Percentiles rank a stretch among this genome's conserved stretches.
Conservation (phyloP, 2,113 vertebrate genomes). For the Clinocottus analis region DNA sequence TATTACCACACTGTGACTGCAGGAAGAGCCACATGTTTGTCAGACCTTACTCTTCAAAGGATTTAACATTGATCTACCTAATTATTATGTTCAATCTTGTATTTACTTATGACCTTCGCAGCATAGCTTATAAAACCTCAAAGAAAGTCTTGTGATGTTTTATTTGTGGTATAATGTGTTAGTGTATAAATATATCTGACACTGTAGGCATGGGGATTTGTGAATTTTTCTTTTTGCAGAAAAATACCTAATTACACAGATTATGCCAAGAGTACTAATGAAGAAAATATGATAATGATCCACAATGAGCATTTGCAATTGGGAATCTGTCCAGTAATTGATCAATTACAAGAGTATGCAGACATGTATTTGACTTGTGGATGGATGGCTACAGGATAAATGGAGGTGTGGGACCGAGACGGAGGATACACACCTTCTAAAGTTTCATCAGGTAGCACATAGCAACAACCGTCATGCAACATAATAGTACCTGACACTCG, state of each 20-base stretch:
- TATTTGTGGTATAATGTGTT: not conserved
- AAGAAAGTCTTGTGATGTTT: not conserved
- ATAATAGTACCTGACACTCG: conserved; percentile 25
- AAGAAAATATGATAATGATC: conserved; percentile 1
- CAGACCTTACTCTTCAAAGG: not conserved
- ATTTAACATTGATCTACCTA: not conserved
- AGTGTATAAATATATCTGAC: not conserved
- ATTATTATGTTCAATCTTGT: not conserved
- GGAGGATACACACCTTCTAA: not conserved
- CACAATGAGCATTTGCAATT: not conserved
- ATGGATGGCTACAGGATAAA: not conserved
- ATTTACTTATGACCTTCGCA: not conserved
- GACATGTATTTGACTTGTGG: not conserved
- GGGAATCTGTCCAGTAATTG: conserved; percentile 11
- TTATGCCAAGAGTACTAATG: not conserved
- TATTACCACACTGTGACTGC: not conserved
- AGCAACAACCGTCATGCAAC: conserved; percentile 17
- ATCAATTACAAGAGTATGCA: not conserved
- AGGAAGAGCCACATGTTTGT: not conserved
- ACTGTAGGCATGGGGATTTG: not conserved
- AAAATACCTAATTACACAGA: not conserved
- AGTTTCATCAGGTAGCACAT: conserved; percentile 11
- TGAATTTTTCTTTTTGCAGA: not conserved
- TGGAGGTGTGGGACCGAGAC: not conserved
- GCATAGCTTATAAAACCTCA: not conserved